A percentile compares a stretch with the other conserved stretches of the same genome.
phyloP scores from a whole-genome alignment of 2,797 vertebrate genomes.

The Phrynocephalus forsythii region DNA sequence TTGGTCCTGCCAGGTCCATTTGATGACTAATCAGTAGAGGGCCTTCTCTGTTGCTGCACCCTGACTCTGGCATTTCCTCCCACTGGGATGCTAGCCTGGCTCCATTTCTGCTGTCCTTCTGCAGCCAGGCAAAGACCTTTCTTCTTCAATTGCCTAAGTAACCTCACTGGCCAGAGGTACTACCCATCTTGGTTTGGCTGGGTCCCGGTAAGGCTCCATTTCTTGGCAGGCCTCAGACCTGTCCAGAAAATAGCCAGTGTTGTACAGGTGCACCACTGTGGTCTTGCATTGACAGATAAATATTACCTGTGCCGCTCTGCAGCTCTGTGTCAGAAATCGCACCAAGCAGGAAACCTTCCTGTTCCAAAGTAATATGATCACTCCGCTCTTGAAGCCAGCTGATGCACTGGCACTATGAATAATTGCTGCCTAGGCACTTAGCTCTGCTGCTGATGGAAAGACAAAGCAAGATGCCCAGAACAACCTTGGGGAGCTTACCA shows the following conservation, averaged over 20 bases:
- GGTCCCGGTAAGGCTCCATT: too few relatives aligned
- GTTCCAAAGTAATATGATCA: slow-evolving; percentile 13
- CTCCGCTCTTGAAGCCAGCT: slow-evolving; percentile 23
- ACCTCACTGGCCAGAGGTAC: background rate
- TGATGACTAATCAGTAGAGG: too few relatives aligned
- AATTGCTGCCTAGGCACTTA: slow-evolving; percentile 26
- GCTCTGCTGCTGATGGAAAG: slow-evolving; percentile 12
- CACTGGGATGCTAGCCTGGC: too few relatives aligned
- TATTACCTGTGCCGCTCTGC: background rate
- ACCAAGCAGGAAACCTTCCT: background rate
- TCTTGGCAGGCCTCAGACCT: background rate
- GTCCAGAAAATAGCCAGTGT: background rate
- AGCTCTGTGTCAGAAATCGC: background rate
- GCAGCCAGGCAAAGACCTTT: too few relatives aligned
- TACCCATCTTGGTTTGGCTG: background rate
- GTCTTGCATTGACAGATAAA: background rate
- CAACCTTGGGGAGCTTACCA: slow-evolving; percentile 19
- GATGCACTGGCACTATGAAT: background rate
- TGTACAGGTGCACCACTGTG: background rate
- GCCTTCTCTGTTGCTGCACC: too few relatives aligned
- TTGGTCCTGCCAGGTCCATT: too few relatives aligned
- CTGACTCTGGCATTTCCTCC: too few relatives aligned
- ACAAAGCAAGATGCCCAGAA: slow-evolving; percentile 15
- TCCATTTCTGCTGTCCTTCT: too few relatives aligned
- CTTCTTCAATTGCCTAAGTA: background rate